A percentile compares a stretch with the other conserved stretches of the same genome.
Conservation (phyloP, 2,113 vertebrate species). For the Actinemys pallida region DNA sequence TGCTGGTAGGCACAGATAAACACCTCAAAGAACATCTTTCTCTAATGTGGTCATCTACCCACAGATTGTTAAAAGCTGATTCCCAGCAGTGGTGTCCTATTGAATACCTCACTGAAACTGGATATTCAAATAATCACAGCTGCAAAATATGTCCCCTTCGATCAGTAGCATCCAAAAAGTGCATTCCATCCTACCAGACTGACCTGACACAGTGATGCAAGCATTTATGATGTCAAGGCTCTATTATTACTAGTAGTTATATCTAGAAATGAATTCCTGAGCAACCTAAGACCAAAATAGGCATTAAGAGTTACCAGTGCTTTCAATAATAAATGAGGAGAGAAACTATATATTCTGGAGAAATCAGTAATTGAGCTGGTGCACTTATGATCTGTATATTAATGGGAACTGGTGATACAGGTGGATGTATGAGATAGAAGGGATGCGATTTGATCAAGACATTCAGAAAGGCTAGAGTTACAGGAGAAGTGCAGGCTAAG, state of each 20-base stretch:
- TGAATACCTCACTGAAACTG: not conserved
- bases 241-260: not conserved
- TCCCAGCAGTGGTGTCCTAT: not conserved
- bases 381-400: not conserved
- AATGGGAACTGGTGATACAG: not conserved
- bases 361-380: not conserved
- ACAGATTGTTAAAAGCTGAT: not conserved
- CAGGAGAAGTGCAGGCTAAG: fast-evolving
- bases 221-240: not conserved
- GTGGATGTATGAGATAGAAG: not conserved
- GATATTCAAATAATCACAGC: not conserved
- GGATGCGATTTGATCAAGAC: not conserved
- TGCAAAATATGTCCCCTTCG: not conserved
- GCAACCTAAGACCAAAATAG: not conserved
- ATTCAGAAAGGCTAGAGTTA: not conserved
- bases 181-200: not conserved
- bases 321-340: not conserved
- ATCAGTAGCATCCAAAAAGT: not conserved
- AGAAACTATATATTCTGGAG: not conserved
- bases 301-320: not conserved
- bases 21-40: not conserved
- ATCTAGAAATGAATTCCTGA: not conserved
- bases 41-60: not conserved
- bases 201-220: not conserved
- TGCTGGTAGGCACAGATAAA: not conserved